A percentile compares a stretch with the other conserved stretches of the same genome.
Evolutionary conservation across 2,888 invertebrate genomes (phyloP).

Genomic region (Acronicta leporina): DNA sequence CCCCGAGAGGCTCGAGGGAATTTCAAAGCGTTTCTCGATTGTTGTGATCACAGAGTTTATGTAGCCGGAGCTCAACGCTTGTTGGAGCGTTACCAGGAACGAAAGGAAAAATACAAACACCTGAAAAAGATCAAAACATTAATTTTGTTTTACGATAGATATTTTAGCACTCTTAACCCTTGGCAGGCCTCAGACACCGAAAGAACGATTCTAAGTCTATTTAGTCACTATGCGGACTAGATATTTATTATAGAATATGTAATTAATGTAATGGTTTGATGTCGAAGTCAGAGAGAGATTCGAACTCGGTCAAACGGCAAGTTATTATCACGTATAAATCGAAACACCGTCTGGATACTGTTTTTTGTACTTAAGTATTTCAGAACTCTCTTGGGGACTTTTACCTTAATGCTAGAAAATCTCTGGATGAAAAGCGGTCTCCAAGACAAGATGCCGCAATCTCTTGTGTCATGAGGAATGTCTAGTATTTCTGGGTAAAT

Average conservation of each 20-base stretch:
- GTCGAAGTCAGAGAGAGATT: too few species aligned
- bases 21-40: constrained; percentile 98
- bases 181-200: too few species aligned
- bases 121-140: constrained; percentile 80
- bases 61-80: constrained; percentile 96
- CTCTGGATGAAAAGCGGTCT: constrained; percentile 95
- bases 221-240: too few species aligned
- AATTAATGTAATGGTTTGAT: too few species aligned
- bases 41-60: constrained; percentile 99
- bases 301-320: too few species aligned
- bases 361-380: too few species aligned
- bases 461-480: constrained; percentile 92
- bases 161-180: too few species aligned
- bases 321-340: too few species aligned
- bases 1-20: constrained; percentile 97
- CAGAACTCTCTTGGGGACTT: constrained; percentile 24
- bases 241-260: too few species aligned
- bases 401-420: constrained; percentile 96
- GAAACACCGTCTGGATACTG: too few species aligned
- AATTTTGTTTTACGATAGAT: not conserved
- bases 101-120: constrained; percentile 96
- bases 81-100: constrained; percentile 96
- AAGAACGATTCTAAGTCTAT: too few species aligned
- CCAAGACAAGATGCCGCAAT: constrained; percentile 96
- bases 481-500: constrained; percentile 90